Evolutionary conservation across 1,140 invertebrate genomes (phyloP), one percentile per base, ranked within the genome.

Genomic region (Drosophila lini): DNA sequence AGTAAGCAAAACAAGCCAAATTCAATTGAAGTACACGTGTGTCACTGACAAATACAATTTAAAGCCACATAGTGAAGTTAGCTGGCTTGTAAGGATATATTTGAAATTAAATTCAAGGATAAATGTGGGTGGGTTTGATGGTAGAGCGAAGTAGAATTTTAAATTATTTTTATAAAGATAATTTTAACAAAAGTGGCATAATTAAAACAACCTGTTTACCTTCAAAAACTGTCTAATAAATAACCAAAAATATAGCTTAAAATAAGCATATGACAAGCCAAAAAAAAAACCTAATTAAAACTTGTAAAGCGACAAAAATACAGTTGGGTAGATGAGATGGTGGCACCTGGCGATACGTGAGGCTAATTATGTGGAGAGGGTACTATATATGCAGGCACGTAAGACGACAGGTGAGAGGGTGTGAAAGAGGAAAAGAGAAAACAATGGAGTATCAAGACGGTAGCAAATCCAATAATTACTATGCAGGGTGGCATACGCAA

Each of bases 291-390:
- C 22, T 63, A 68, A 64, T 71, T 71, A 64, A 78, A 61, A 67
- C 38, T 45, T 48, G 45, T 48, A 47, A 16, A 60, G 60, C 77
- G 44, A 75, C 41, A 55, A 48, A 53, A 74, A 68, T 57, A 41
- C 36, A 41, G 83, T 70, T 73, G 58, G 44, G 19, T 32, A 63
- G 65, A 61, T 59, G 57, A 60, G 71, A 65, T 67, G 74, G 44
- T 60, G 74, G 73, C 52, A 62, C 74, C 64, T 41, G 62, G 41
- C 25, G 65, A 56, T 71, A 83, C 82, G 75, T 79, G 70, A 44
- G 59, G 85, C 80, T 86, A 89, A 86, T 86, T 86, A 86, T 80
- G 73, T 83, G 73, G 52, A 47, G 53, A 68, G 62, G 25, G 47
- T 55, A 55, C 47, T 48, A n/a, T 16, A 8, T 42, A 42, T 31